Base-by-base conservation (phyloP, 2,113 vertebrate genomes). In the Alligator mississippiensis region DNA sequence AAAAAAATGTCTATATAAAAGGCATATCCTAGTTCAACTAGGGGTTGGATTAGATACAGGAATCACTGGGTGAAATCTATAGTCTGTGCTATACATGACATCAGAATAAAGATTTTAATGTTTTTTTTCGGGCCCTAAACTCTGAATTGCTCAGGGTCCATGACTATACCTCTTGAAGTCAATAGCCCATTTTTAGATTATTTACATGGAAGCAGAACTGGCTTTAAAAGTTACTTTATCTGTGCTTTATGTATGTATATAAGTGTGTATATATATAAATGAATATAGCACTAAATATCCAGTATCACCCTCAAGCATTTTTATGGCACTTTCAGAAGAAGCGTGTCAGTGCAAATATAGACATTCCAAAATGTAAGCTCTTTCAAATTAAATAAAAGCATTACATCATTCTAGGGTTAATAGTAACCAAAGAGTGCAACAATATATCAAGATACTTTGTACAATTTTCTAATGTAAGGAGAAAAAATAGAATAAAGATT, bases 101-200 rank as follows among this genome's bases (percentile, higher is more conserved):
- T 21, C 25, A 74, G 47, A 5, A 55, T 0, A 0, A 28, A 28
- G 60, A 2, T 66, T 3, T 2, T 18, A 28, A 22, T 9, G 11
- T 22, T 61, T 70, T 34, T 13, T 34, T 7, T 3, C 55, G 30
- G 55, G 21, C 68, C 27, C 34, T 17, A 15, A 3, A 14, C 70
- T 34, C 0, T 4, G 27, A 4, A 2, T 0, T 5, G 21, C 9
- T 22, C 18, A 1, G 27, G 11, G 57, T 9, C 2, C 24, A 25
- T 62, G 78, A 11, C 62, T 21, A 14, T 3, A 4, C 38, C n/a
- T 25, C n/a, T 6, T 28, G 1, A 22, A 38, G 34, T 21, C 66
- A 15, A 25, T 22, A 63, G 75, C 18, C 9, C 11, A 25, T 64
- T 75, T 25, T 16, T 1, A 25, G 15, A 22, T 7, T 34, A 28